Percentiles rank a stretch among this genome's conserved stretches.
These are phyloP conservation scores for Brachionus manjavacas DNA, from an alignment of 1,140 invertebrate species.

Conservation along the genomic window DNA sequence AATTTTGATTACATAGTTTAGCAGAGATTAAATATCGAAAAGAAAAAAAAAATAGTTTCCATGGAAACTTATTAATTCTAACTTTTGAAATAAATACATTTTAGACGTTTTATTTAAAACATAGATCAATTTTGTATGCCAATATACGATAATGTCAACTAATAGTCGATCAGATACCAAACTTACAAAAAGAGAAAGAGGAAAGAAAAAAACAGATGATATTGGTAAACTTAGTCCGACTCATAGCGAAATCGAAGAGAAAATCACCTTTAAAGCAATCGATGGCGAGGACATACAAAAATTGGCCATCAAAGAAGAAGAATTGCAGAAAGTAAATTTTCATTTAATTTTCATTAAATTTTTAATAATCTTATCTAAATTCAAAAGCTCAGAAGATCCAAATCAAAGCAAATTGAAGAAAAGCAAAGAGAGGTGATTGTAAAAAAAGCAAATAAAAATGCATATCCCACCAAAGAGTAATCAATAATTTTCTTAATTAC, in stretches of 20 bases:
- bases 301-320: slow-evolving; percentile 21
- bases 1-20: no score
- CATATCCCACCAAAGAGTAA: not conserved
- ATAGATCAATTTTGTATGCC: not conserved
- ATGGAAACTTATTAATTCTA: not conserved
- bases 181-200: slow-evolving; percentile 17
- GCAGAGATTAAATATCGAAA: no score
- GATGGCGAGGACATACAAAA: slow-evolving; percentile 41
- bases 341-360: not conserved
- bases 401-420: not conserved
- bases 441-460: not conserved
- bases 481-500: not conserved
- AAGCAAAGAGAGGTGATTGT: not conserved
- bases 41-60: not conserved
- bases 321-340: not conserved
- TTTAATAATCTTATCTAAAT: not conserved
- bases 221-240: slow-evolving; percentile 23
- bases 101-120: not conserved
- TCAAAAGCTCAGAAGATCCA: not conserved
- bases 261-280: slow-evolving; percentile 35
- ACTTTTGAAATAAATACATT: not conserved
- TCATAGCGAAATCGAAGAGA: slow-evolving; percentile 25
- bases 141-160: slow-evolving; percentile 2
- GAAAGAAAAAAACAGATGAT: slow-evolving; percentile 37
- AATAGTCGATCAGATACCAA: slow-evolving; percentile 14